Percentiles rank a stretch among this genome's conserved stretches.
These are phyloP conservation scores for Monarcha castaneiventris DNA, from an alignment of 2,113 vertebrate genomes.

Conservation along the genomic window DNA sequence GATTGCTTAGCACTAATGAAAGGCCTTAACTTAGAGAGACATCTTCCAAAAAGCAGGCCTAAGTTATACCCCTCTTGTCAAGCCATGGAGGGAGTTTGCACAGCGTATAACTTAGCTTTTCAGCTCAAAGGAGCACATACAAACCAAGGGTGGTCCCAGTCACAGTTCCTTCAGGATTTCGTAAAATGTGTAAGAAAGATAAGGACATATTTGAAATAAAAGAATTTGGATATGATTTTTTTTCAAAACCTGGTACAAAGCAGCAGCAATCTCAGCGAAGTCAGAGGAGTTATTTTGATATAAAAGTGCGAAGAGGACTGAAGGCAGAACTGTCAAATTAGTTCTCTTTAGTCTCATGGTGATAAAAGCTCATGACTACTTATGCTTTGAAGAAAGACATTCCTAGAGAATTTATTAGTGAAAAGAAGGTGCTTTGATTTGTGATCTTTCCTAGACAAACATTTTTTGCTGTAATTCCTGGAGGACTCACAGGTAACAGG, in stretches of 20 bases:
- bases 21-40: not conserved
- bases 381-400: not conserved
- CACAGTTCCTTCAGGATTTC: not conserved
- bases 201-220: not conserved
- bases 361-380: slow-evolving; percentile 27
- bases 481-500: not conserved
- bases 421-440: not conserved
- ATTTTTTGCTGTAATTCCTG: not conserved
- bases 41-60: not conserved
- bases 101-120: not conserved
- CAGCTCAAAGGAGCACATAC: not conserved
- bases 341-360: slow-evolving; percentile 52
- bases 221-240: not conserved
- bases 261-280: not conserved
- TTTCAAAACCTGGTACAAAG: not conserved
- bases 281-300: not conserved
- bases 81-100: not conserved
- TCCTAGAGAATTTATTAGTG: not conserved
- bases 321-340: slow-evolving; percentile 60
- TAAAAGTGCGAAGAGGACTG: not conserved
- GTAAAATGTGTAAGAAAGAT: not conserved
- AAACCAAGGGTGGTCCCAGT: not conserved
- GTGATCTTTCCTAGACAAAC: not conserved
- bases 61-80: not conserved
- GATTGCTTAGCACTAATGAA: not conserved